Evolutionary conservation across 2,888 invertebrate genomes (phyloP), one percentile per base, ranked within the genome.

Genomic region (Drosophila mulleri): DNA sequence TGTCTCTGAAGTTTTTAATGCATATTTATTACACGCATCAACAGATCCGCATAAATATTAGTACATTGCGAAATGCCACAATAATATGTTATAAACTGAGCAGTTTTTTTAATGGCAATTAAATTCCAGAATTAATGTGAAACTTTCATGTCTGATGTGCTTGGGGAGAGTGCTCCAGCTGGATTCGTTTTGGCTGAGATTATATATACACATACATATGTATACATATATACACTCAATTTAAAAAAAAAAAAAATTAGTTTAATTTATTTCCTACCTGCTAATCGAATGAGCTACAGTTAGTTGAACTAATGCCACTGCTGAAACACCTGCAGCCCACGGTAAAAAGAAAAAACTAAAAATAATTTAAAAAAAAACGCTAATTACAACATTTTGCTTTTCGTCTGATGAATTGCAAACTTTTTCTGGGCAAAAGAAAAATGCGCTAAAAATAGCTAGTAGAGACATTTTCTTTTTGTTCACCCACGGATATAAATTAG

Each of bases 1-100:
- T 29, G 48, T 16, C 11, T 14, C 16, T 41, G 16, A n/a, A 42
- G 57, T 26, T 23, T 48, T n/a, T 14, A 14, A 62, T 58, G 42
- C 52, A 61, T 53, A 63, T 70, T 59, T 37, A 26, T 50, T 54
- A 16, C 39, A 39, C 26, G 44, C 58, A 41, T 35, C 57, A 53
- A 20, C 12, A 39, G 42, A 35, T 53, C 16, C n/a, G 52, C 50
- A 45, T 52, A 41, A 48, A 62, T 52, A 62, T 39, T 39, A 52
- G 50, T 23, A 8, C 18, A 26, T 37, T 45, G 45, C 8, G 6
- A 53, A 23, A 39, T n/a, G 14, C 23, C 35, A 2, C 16, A 23
- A n/a, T 20, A 44, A 50, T 2, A 23, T 35, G 14, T 20, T 16
- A 0, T 5, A 20, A 20, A 23, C 20, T 9, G 23, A 53, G 20